Percentiles rank a stretch among this genome's conserved stretches.
Evolutionary conservation across 2,113 vertebrate species (phyloP).

Genomic region (Marcusenius ussheri): DNA sequence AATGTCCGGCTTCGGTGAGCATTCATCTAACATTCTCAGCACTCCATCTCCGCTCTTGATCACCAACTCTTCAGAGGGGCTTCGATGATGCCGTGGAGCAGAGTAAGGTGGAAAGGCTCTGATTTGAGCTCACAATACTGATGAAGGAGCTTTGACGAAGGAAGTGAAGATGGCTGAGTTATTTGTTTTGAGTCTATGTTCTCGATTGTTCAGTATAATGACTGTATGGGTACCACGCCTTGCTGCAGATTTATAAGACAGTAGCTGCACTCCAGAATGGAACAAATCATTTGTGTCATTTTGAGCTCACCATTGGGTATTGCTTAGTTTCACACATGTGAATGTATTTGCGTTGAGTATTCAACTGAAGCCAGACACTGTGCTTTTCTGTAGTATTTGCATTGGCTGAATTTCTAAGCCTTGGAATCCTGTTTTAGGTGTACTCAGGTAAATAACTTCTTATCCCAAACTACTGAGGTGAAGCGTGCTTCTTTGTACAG

Average conservation of each 20-base stretch:
- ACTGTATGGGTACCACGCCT: background rate
- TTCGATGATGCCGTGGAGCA: background rate
- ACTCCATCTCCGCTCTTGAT: background rate
- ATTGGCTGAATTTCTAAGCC: conserved; percentile 36
- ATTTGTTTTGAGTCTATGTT: background rate
- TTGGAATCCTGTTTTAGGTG: conserved; percentile 53
- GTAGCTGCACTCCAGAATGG: background rate
- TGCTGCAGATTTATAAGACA: background rate
- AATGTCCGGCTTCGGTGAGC: background rate
- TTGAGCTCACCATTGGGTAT: background rate
- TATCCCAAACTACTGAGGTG: background rate
- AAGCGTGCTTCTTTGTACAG: background rate
- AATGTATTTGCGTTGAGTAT: background rate
- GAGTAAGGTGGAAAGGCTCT: background rate
- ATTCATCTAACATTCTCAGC: background rate
- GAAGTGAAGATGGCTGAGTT: background rate
- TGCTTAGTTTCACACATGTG: background rate
- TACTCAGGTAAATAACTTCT: conserved; percentile 54
- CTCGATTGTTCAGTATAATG: background rate
- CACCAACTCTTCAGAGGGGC: background rate
- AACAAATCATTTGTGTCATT: background rate
- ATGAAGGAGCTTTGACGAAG: background rate
- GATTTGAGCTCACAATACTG: background rate
- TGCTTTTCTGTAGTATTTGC: conserved; percentile 18
- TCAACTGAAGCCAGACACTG: background rate